Evolutionary conservation across 2,797 vertebrate species (phyloP).

Genomic region (Muraenolepis orangiensis): DNA sequence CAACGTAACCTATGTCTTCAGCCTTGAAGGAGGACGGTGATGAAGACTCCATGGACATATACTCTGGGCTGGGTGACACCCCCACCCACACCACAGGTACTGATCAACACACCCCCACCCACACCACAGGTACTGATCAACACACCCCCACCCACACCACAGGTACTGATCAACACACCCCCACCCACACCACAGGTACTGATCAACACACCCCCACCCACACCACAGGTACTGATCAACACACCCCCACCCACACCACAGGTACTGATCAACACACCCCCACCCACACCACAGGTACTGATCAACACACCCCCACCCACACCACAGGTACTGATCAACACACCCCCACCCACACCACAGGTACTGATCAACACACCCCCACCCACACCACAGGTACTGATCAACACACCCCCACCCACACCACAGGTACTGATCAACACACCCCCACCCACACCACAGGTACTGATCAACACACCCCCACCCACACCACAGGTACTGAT

Average conservation of each 20-base stretch:
- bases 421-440: conserved; percentile 67
- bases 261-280: background rate
- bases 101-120: conserved; percentile 4
- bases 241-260: background rate
- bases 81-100: conserved; percentile 69
- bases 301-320: background rate
- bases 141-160: background rate
- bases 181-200: background rate
- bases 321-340: background rate
- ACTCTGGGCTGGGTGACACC: conserved; percentile 81
- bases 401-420: conserved; percentile 22
- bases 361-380: background rate
- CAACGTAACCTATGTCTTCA: conserved; percentile 40
- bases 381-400: background rate
- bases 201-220: background rate
- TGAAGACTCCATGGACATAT: conserved; percentile 95
- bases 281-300: background rate
- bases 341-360: background rate
- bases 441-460: too few relatives aligned
- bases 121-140: background rate
- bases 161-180: background rate
- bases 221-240: background rate
- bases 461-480: too few relatives aligned
- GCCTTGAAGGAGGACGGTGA: conserved; percentile 68
- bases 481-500: conserved; percentile 68